phyloP scores from a whole-genome alignment of 2,797 vertebrate genomes.

The Manis javanica region DNA sequence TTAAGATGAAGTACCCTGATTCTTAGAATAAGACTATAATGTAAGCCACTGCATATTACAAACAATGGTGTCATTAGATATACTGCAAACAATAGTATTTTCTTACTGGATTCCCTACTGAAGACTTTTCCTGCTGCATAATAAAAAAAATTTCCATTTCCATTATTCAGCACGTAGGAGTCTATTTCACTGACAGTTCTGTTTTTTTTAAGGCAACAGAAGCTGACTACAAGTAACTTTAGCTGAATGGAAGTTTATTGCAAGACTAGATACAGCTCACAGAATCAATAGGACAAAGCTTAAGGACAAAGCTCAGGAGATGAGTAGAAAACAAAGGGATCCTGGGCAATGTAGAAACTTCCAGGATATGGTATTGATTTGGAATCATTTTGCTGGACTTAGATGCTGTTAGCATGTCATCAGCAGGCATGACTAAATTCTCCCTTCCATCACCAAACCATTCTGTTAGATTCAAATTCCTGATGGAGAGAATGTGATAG shows the following conservation, averaged over 20 bases:
- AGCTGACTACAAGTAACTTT: slow-evolving; percentile 59
- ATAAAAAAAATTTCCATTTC: slow-evolving; percentile 41
- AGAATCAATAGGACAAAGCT: slow-evolving; percentile 35
- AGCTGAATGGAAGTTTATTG: slow-evolving; percentile 47
- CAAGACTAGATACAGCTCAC: slow-evolving; percentile 46
- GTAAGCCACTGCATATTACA: slow-evolving; percentile 20
- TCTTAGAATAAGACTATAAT: slow-evolving; percentile 6
- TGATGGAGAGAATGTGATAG: neutral
- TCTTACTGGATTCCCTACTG: slow-evolving; percentile 6
- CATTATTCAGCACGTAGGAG: slow-evolving; percentile 33
- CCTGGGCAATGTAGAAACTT: neutral
- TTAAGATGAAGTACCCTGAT: slow-evolving; percentile 19
- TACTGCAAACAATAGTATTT: slow-evolving; percentile 1
- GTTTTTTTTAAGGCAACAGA: slow-evolving; percentile 14
- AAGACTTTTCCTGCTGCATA: slow-evolving; percentile 33
- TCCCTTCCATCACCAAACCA: neutral
- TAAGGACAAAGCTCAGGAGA: slow-evolving; percentile 4
- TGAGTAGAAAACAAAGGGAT: slow-evolving; percentile 24
- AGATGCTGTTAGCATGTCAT: neutral
- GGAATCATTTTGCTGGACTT: neutral
- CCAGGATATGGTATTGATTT: neutral
- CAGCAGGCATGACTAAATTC: neutral
- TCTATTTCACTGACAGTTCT: slow-evolving; percentile 21
- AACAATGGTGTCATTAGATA: slow-evolving; percentile 32
- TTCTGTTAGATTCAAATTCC: slow-evolving; percentile 31